Conservation (phyloP, 2,797 vertebrate genomes). For the Tamandua tetradactyla region DNA sequence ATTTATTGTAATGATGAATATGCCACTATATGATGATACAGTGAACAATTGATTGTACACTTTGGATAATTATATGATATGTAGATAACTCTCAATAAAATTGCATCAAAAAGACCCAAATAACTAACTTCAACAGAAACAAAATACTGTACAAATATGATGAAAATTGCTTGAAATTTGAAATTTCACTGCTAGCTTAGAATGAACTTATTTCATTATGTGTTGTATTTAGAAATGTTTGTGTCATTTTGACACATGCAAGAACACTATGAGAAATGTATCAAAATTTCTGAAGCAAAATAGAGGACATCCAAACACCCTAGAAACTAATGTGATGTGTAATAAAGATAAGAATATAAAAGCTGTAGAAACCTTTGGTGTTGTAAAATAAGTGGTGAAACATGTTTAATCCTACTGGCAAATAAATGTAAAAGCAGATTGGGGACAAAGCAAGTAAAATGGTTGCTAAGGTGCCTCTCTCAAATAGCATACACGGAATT, state of each 20-base stretch:
- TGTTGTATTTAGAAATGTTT: slow-evolving; percentile 10
- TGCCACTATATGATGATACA: no score
- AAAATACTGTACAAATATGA: slow-evolving; percentile 7
- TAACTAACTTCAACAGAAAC: background rate
- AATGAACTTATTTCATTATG: background rate
- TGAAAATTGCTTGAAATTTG: slow-evolving; percentile 26
- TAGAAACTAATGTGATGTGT: background rate
- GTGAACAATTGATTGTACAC: no score
- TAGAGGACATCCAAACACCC: no score
- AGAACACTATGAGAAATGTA: slow-evolving; percentile 12
- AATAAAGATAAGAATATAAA: background rate
- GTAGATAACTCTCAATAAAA: no score
- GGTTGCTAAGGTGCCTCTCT: slow-evolving; percentile 23
- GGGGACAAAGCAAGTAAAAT: slow-evolving; percentile 27
- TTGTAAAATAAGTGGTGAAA: slow-evolving; percentile 28
- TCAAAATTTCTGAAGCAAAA: slow-evolving; percentile 38
- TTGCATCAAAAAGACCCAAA: no score
- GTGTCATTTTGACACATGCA: slow-evolving; percentile 12
- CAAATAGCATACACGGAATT: slow-evolving; percentile 44
- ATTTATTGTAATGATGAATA: no score
- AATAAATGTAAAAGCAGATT: slow-evolving; percentile 33
- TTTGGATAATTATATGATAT: no score
- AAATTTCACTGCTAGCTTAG: slow-evolving; percentile 29
- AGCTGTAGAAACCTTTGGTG: background rate
- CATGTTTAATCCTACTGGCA: background rate